Evolutionary conservation across 2,113 vertebrate species (phyloP).

Genomic region (Colius striatus): DNA sequence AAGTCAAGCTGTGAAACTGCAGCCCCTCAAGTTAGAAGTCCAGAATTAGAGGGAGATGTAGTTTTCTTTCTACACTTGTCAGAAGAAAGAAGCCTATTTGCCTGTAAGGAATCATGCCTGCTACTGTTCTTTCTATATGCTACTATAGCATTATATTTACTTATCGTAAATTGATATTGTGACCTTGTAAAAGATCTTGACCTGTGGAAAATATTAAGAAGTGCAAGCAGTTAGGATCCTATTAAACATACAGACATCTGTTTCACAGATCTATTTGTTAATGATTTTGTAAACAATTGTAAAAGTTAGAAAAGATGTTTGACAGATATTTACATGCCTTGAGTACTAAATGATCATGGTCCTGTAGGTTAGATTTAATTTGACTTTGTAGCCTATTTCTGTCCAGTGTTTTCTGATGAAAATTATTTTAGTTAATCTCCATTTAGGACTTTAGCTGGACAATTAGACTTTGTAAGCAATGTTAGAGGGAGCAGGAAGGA

Average conservation of each 20-base stretch:
- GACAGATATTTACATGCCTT: background rate
- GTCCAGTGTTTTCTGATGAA: background rate
- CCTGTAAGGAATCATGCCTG: background rate
- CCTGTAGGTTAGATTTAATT: background rate
- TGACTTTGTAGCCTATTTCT: background rate
- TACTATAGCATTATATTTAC: background rate
- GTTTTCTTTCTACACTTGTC: background rate
- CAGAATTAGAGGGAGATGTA: background rate
- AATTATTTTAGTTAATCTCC: slow-evolving; percentile 11
- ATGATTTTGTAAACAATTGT: background rate
- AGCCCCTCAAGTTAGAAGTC: background rate
- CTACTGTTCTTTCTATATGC: background rate
- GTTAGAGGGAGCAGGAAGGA: background rate
- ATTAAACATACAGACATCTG: background rate
- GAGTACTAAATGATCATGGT: background rate
- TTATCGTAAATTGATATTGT: background rate
- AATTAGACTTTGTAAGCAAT: background rate
- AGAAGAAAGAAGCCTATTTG: background rate
- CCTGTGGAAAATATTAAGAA: background rate
- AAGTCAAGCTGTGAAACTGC: background rate
- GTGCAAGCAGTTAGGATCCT: background rate
- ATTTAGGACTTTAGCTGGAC: background rate
- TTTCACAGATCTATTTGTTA: background rate
- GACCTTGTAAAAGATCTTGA: background rate
- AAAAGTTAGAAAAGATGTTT: background rate